A percentile compares a stretch with the other conserved stretches of the same genome.
Evolutionary conservation across 92 coral and sea anemone genomes (phyloP).

Genomic region (Porites lobata): DNA sequence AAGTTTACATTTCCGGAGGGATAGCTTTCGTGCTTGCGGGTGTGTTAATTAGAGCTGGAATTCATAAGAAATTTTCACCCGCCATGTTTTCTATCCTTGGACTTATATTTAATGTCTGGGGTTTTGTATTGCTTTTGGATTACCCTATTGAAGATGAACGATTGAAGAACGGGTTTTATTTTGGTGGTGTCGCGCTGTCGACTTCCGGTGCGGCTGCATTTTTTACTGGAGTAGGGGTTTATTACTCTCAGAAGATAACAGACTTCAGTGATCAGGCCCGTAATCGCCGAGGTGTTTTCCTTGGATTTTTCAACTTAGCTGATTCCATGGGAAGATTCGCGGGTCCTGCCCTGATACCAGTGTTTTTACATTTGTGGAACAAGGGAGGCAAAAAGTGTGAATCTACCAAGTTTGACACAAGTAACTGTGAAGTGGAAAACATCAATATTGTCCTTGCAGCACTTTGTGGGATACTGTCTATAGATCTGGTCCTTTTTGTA

Average conservation of each 20-base stretch:
- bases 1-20: constrained; percentile 89
- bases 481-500: constrained; percentile 64
- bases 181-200: constrained; percentile 79
- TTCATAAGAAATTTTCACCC: constrained; percentile 81
- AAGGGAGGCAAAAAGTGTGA: constrained; percentile 47
- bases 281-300: constrained; percentile 92
- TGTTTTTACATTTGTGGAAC: constrained; percentile 66
- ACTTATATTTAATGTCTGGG: constrained; percentile 74
- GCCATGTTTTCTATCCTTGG: constrained; percentile 82
- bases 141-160: constrained; percentile 53
- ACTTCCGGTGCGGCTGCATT: constrained; percentile 96
- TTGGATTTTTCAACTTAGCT: constrained; percentile 89
- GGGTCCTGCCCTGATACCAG: constrained; percentile 86
- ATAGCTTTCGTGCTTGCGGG: constrained; percentile 77
- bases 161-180: constrained; percentile 69
- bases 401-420: constrained; percentile 44
- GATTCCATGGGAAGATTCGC: constrained; percentile 93
- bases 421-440: constrained; percentile 73
- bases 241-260: constrained; percentile 94
- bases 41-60: constrained; percentile 65
- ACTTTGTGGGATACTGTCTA: constrained; percentile 66
- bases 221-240: constrained; percentile 90
- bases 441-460: constrained; percentile 81
- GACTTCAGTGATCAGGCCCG: constrained; percentile 95
- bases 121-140: constrained; percentile 78